Base-by-base conservation (phyloP, 2,797 vertebrate genomes). In the Chelidonichthys spinosus region DNA sequence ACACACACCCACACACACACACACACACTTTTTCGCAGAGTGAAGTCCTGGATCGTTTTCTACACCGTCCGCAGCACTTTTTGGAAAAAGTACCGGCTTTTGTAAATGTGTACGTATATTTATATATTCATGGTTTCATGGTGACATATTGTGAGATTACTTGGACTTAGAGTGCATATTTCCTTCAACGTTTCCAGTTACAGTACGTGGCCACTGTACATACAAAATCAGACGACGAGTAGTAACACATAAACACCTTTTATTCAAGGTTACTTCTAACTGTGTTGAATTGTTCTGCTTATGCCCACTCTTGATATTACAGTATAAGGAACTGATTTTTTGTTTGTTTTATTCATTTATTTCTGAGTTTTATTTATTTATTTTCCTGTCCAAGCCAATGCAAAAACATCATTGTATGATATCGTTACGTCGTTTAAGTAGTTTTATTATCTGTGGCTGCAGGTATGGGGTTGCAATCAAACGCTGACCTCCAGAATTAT, bases 41-140 rank as follows among this genome's bases (percentile, higher is more conserved):
- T 87, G 83, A 83, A 88, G 85, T 87, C 87, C 82, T 89, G 91
- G 92, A 93, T 87, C 90, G 82, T 94, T 94, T 94, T 94, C 89
- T 95, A 95, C 91, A 91, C 86, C 71, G 86, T 93, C 91, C 92
- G 91, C 94, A 89, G 89, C 90, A 92, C 93, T 94, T 95, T 95
- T 94, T 25, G 25, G 85, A 90, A 87, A 92, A 89, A 76, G 87
- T 25, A 25, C 86, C 83, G 84, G 90, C 91, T 90, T 94, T 94
- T 95, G 93, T 94, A 95, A 90, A 95, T 94, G 84, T 92, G 84
- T 94, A 88, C 77, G 86, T 90, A 90, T 89, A 89, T 92, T 92
- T 93, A 85, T 91, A 93, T 89, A 93, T 88, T 89, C 64, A 84
- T 85, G 80, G 80, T 90, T 87, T 78, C 85, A 84, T 87, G 78